phyloP scores from a whole-genome alignment of 2,113 vertebrate species.

The Hippocampus comes region DNA sequence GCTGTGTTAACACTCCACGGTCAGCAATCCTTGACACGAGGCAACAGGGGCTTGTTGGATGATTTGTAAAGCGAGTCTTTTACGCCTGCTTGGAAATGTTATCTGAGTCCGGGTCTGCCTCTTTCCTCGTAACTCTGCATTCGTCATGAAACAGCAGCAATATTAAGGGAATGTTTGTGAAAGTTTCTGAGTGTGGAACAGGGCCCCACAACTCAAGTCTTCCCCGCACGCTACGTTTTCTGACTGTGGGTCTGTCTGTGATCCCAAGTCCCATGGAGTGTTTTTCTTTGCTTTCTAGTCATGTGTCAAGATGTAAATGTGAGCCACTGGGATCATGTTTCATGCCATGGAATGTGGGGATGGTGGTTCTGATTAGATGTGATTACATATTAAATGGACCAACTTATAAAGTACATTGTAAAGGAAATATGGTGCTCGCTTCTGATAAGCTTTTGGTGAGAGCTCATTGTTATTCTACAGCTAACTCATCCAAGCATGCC shows the following conservation, averaged over 20 bases:
- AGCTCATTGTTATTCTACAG: background rate
- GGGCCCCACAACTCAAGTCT: constrained; percentile 35
- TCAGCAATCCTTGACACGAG: background rate
- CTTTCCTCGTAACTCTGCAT: constrained; percentile 31
- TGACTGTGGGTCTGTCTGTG: constrained; percentile 26
- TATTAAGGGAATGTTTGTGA: constrained; percentile 49
- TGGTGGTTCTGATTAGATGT: background rate
- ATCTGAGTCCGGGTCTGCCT: constrained; percentile 39
- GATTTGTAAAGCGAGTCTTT: constrained; percentile 51
- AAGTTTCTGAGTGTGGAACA: constrained; percentile 49
- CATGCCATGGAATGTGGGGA: background rate
- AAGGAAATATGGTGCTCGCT: background rate
- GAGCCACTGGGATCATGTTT: constrained; percentile 17
- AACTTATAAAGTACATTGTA: background rate
- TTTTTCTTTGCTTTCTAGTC: constrained; percentile 25
- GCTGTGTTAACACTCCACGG: background rate
- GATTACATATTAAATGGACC: background rate
- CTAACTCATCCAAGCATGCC: background rate
- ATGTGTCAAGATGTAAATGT: constrained; percentile 16
- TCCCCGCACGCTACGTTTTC: constrained; percentile 32
- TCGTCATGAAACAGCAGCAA: constrained; percentile 48
- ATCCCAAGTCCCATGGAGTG: background rate
- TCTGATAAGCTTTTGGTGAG: background rate
- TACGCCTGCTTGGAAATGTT: constrained; percentile 49
- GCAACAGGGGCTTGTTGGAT: background rate